Evolutionary conservation across 1,140 invertebrate genomes (phyloP).

Genomic region (Anastrepha ludens): DNA sequence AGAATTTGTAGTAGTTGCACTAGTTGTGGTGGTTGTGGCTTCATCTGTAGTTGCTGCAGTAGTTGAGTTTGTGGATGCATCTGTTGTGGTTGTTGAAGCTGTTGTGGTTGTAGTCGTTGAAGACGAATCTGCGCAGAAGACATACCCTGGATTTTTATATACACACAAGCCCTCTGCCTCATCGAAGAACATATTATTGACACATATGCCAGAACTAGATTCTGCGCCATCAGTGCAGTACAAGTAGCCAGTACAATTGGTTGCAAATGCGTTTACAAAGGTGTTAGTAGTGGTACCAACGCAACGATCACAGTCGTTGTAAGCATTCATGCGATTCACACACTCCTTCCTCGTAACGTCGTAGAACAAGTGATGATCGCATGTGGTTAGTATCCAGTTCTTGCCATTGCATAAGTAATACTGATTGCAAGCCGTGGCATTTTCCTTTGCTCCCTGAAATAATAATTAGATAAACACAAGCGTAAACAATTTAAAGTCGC

Average conservation of each 20-base stretch:
- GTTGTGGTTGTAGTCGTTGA: not conserved
- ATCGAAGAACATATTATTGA: constrained; percentile 59
- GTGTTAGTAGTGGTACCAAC: constrained; percentile 54
- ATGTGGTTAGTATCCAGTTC: constrained; percentile 37
- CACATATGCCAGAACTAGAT: constrained; percentile 54
- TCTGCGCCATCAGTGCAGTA: constrained; percentile 61
- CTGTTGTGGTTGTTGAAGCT: not conserved
- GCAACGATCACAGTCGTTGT: constrained; percentile 63
- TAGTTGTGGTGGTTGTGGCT: not conserved
- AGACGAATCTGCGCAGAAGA: not conserved
- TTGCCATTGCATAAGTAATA: constrained; percentile 60
- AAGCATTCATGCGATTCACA: constrained; percentile 58
- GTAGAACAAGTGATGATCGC: constrained; percentile 56
- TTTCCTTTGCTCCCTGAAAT: not conserved
- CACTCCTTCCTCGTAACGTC: constrained; percentile 59
- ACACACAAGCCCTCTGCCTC: constrained; percentile 56
- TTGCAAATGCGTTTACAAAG: constrained; percentile 63
- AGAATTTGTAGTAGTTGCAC: not conserved
- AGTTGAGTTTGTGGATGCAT: not conserved
- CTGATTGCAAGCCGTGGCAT: constrained; percentile 59
- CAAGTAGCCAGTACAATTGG: constrained; percentile 60
- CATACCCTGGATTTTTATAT: not conserved
- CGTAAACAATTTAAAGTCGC: not conserved
- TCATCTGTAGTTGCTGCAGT: not conserved
- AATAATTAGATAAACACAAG: not conserved